Base-by-base conservation (phyloP, 1,140 invertebrate genomes). In the Pararge aegeria region DNA sequence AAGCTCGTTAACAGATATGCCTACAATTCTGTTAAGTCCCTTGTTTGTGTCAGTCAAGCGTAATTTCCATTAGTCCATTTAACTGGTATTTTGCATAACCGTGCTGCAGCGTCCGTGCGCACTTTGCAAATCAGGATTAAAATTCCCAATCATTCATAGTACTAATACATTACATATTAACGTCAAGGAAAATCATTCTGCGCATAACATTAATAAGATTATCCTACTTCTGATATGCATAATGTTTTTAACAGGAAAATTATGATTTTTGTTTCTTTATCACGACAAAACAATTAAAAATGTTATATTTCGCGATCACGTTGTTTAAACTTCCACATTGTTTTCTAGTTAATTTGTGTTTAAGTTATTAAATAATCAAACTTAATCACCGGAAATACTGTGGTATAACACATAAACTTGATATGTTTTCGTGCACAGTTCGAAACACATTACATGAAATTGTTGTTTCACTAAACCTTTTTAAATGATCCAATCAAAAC, bases 41-140 rank as follows among this genome's bases (percentile, higher is more conserved):
- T 34, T 34, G 7, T 30, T 24, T 30, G 29, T 18, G 7, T 24
- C 3, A 4, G 24, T 5, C 5, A 30, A 19, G 16, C 21, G 53
- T 55, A 30, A 19, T 55, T 55, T 27, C 12, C 24, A 55, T 44
- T 63, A 68, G 30, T 3, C n/a, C 30, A 34, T 34, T 10, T 34
- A 12, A 34, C 30, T 2, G 30, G 10, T 34, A 34, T n/a, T 34
- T 34, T 12, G 30, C 30, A 34, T 12, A 12, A 34, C 30, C 7
- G 10, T 34, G 30, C 30, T 0, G 5, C n/a, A n/a, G n/a, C n/a
- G n/a, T n/a, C n/a, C n/a, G n/a, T n/a, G n/a, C n/a, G n/a, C n/a
- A n/a, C n/a, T n/a, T n/a, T 34, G 10, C 30, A n/a, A 34, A 12
- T 34, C 30, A 34, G 30, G n/a, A 12, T n/a, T 34, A 12, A 34